Evolutionary conservation across 2,888 invertebrate genomes (phyloP).

Genomic region (Calameuta idolon): DNA sequence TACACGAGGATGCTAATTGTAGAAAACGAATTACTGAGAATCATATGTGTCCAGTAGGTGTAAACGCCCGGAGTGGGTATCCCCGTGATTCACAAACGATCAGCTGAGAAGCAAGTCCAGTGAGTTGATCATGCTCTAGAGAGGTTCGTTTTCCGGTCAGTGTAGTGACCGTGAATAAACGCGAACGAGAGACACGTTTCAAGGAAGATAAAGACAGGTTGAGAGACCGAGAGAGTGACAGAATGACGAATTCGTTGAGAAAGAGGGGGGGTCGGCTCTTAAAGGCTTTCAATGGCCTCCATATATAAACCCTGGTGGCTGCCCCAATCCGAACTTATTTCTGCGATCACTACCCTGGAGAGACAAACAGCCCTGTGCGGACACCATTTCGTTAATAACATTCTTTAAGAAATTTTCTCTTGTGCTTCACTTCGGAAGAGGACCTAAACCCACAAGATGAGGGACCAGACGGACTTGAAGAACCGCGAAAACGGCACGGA

Average conservation of each 20-base stretch:
- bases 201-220: neutral
- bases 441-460: slow-evolving; percentile 1
- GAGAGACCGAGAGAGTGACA: neutral
- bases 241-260: neutral
- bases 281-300: slow-evolving; percentile 12
- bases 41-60: neutral
- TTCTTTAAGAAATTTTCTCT: neutral
- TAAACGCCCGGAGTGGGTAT: neutral
- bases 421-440: neutral
- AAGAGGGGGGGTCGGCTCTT: slow-evolving; percentile 10
- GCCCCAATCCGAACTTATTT: slow-evolving; percentile 20
- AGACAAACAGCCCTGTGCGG: slow-evolving; percentile 5
- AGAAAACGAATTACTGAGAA: neutral
- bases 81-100: neutral
- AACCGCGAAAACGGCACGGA: slow-evolving; percentile 17
- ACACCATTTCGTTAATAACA: neutral
- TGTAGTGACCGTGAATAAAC: slow-evolving; percentile 1
- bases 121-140: neutral
- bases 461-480: slow-evolving; percentile 21
- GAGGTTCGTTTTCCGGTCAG: neutral
- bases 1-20: neutral
- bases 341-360: slow-evolving; percentile 12
- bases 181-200: neutral
- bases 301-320: slow-evolving; percentile 19
- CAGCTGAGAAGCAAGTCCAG: neutral